Evolutionary conservation across 2,888 invertebrate genomes (phyloP).

Genomic region (Dione vanillae): DNA sequence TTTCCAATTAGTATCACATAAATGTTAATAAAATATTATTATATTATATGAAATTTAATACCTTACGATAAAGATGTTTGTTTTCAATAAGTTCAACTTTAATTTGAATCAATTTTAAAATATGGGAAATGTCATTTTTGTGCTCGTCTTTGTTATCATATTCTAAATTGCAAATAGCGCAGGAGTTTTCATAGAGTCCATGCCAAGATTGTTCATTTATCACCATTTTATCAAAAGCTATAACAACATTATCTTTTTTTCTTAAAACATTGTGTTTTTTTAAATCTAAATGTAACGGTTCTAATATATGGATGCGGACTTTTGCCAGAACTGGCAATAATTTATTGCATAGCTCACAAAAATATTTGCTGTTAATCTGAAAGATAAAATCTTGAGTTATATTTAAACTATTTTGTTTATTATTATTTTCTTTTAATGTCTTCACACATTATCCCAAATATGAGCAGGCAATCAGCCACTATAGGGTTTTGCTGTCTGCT

Average conservation of each 20-base stretch:
- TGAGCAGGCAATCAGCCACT: too few species aligned
- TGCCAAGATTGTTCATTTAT: conserved; percentile 64
- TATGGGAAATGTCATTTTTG: conserved; percentile 54
- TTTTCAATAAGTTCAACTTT: conserved; percentile 54
- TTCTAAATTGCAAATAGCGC: conserved; percentile 63
- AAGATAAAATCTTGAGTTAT: conserved; percentile 39
- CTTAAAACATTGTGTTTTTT: conserved; percentile 52
- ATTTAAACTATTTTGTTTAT: not conserved
- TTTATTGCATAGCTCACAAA: conserved; percentile 64
- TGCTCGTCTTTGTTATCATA: conserved; percentile 58
- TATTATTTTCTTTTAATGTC: too few species aligned
- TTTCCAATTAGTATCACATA: too few species aligned
- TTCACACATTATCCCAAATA: too few species aligned
- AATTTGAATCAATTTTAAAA: conserved; percentile 60
- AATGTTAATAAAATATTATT: too few species aligned
- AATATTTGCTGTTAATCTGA: conserved; percentile 67
- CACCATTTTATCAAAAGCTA: conserved; percentile 56
- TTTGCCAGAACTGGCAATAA: conserved; percentile 57
- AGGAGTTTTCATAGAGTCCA: conserved; percentile 59
- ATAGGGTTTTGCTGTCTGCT: too few species aligned
- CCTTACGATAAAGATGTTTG: conserved; percentile 59
- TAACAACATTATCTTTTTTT: conserved; percentile 49
- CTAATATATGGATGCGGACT: conserved; percentile 59
- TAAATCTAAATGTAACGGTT: conserved; percentile 54
- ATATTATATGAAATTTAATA: too few species aligned